Evolutionary conservation across 2,797 vertebrate species (phyloP), one percentile per base, ranked within the genome.

Genomic region (Sebastiscus albofasciatus): DNA sequence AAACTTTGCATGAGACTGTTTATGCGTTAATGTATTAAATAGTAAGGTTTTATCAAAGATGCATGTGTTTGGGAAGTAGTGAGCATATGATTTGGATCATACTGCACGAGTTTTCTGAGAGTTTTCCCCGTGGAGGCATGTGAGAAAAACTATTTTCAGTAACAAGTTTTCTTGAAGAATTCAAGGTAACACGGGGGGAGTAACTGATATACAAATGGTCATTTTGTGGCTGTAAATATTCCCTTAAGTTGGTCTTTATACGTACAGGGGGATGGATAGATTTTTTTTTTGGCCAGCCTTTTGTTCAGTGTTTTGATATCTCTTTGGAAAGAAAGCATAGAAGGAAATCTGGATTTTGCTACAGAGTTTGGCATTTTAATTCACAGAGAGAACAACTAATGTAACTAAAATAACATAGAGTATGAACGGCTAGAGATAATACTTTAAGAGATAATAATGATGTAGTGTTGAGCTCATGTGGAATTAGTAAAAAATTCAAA

Each of bases 221-320:
- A 62, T 36, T 62, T 39, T 65, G 0, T 65, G 34, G 61, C n/a
- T 65, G 13, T 10, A 26, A 18, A 8, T 65, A 26, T 65, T 65
- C 14, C 29, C 72, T n/a, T 22, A 64, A 24, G 1, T 34, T 27
- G 9, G 5, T 49, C 2, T 68, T 73, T 4, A 52, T 60, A 33
- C 24, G 68, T 72, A 8, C 8, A 65, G 8, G 4, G 20, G 22
- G 49, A 49, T 58, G 16, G 54, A 65, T 55, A 58, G 13, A 54
- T 61, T 34, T 42, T 16, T 46, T 62, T 56, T 27, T 75, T 70
- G 52, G 75, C 49, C 85, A 84, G 73, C 65, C 75, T 90, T 85
- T 85, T 83, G 20, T 82, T 85, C 22, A 80, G 76, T 79, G 16
- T 66, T 75, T 62, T 14, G 0, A 39, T 70, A 33, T 67, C 29